phyloP scores from a whole-genome alignment of 2,888 invertebrate genomes.

The Cheilosia grossa region DNA sequence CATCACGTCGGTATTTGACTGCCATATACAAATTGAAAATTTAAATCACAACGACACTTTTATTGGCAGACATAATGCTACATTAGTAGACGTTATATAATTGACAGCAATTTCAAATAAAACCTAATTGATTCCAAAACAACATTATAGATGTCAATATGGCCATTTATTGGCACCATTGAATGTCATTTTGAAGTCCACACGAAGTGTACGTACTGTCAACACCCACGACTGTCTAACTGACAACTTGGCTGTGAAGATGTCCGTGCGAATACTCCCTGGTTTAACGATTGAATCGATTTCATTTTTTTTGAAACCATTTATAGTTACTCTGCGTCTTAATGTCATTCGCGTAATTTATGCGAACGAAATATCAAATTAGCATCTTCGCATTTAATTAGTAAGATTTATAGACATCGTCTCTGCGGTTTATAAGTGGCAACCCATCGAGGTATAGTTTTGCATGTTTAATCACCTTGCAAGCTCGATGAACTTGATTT shows the following conservation, averaged over 20 bases:
- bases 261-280: slow-evolving; percentile 2
- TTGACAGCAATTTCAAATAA: not conserved
- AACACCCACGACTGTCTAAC: slow-evolving; percentile 3
- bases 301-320: not conserved
- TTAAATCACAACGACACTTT: not conserved
- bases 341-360: not conserved
- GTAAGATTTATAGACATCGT: not conserved
- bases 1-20: not conserved
- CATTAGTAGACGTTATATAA: not conserved
- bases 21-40: not conserved
- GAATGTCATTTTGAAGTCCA: not conserved
- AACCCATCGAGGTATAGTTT: not conserved
- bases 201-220: not conserved
- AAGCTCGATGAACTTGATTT: slow-evolving; percentile 18
- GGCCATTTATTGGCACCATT: not conserved
- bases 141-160: slow-evolving; percentile 2
- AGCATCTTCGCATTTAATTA: slow-evolving; percentile 14
- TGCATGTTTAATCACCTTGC: not conserved
- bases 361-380: slow-evolving; percentile 1
- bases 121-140: not conserved
- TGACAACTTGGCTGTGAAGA: slow-evolving; percentile 10
- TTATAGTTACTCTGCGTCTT: not conserved
- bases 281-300: not conserved
- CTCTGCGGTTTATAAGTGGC: not conserved
- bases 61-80: not conserved